phyloP scores from a whole-genome alignment of 2,113 vertebrate species.

The Hippopotamus amphibius region DNA sequence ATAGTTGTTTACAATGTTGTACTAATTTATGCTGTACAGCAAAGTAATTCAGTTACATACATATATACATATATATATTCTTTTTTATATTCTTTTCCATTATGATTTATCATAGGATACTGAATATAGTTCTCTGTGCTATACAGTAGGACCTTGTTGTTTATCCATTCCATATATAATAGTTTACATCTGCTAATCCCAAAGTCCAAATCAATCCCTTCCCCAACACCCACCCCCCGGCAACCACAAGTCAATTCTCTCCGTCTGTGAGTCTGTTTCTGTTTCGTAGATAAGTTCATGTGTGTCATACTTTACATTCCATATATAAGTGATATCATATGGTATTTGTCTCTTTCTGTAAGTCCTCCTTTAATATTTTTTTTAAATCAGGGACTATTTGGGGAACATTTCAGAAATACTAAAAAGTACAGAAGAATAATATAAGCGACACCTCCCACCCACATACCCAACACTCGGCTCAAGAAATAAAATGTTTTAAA shows the following conservation, averaged over 20 bases:
- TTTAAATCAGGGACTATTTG: not conserved
- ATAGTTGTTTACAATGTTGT: not conserved
- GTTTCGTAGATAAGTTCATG: not conserved
- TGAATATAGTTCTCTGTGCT: not conserved
- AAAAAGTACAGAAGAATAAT: slow-evolving; percentile 9
- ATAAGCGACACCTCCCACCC: not conserved
- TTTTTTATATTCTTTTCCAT: not conserved
- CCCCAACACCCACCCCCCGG: not conserved
- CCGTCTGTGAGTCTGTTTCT: not conserved
- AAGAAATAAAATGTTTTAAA: slow-evolving; percentile 2
- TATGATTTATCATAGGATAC: not conserved
- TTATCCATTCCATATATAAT: not conserved
- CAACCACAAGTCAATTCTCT: not conserved
- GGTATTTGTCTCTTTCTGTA: not conserved
- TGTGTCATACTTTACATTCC: not conserved
- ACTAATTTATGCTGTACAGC: not conserved
- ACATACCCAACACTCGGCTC: not conserved
- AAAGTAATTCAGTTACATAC: not conserved
- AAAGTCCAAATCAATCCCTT: not conserved
- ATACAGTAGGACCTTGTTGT: not conserved
- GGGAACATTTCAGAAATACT: not conserved
- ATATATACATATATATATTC: not conserved
- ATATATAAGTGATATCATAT: not conserved
- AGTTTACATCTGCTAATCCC: not conserved
- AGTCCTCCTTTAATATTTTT: not conserved